Evolutionary conservation across 2,797 vertebrate species (phyloP).

Genomic region (Liparis tanakae): DNA sequence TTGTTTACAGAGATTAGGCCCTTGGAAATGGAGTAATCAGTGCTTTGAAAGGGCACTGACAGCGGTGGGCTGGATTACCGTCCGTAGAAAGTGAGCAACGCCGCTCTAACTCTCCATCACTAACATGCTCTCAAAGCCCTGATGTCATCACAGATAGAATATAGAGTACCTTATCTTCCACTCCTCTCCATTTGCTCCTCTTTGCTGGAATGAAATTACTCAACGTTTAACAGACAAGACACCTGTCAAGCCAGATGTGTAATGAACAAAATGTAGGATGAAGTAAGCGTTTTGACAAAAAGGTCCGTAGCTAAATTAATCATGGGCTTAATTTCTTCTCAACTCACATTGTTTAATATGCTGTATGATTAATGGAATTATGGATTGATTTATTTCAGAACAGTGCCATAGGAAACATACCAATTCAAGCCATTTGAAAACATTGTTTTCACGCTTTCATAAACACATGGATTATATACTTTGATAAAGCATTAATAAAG

Average conservation of each 20-base stretch:
- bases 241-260: constrained; percentile 90
- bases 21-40: constrained; percentile 82
- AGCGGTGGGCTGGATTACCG: constrained; percentile 72
- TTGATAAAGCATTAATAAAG: constrained; percentile 42
- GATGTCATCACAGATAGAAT: constrained; percentile 84
- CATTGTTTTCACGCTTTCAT: constrained; percentile 50
- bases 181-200: constrained; percentile 80
- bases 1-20: constrained; percentile 83
- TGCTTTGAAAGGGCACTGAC: constrained; percentile 78
- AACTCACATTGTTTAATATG: constrained; percentile 76
- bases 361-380: constrained; percentile 74
- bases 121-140: constrained; percentile 76
- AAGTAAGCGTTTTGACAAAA: constrained; percentile 92
- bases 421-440: constrained; percentile 43
- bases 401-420: constrained; percentile 30
- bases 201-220: constrained; percentile 86
- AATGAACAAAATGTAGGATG: constrained; percentile 89
- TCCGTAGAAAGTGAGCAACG: constrained; percentile 68
- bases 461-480: constrained; percentile 48
- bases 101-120: constrained; percentile 66
- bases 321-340: constrained; percentile 82
- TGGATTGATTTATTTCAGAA: constrained; percentile 67
- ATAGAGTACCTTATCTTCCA: constrained; percentile 78
- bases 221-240: constrained; percentile 79
- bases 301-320: constrained; percentile 90